Conservation (phyloP, 2,113 vertebrate genomes). For the Campylomormyrus numenius region DNA sequence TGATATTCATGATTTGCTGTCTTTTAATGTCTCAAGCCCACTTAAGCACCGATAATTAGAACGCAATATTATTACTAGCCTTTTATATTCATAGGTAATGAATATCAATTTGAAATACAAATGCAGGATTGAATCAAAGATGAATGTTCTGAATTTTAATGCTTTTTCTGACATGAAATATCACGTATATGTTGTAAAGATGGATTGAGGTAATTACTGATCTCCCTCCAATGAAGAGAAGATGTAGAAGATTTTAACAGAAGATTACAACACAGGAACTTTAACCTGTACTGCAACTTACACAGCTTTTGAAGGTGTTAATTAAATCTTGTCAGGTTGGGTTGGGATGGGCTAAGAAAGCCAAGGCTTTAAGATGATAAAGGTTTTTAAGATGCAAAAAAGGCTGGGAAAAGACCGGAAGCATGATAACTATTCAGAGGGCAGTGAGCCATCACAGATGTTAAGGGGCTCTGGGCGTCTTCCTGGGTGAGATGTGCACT, state of each 20-base stretch:
- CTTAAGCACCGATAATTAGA: slow-evolving; percentile 20
- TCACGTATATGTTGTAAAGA: not conserved
- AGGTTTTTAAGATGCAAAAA: not conserved
- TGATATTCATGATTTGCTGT: slow-evolving; percentile 19
- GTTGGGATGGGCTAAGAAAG: not conserved
- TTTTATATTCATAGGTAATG: slow-evolving; percentile 16
- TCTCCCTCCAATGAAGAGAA: not conserved
- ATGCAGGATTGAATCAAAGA: slow-evolving; percentile 5
- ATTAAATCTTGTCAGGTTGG: not conserved
- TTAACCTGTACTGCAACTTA: not conserved
- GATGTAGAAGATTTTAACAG: not conserved
- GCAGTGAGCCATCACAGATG: not conserved
- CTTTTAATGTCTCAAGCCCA: slow-evolving; percentile 19
- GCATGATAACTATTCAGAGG: not conserved
- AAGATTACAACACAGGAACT: slow-evolving; percentile 9
- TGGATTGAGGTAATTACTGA: slow-evolving; percentile 15
- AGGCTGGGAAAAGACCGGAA: not conserved
- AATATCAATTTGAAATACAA: slow-evolving; percentile 24
- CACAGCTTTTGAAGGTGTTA: not conserved
- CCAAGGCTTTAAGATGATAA: not conserved
- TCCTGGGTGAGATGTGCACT: not conserved
- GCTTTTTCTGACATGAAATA: slow-evolving; percentile 8
- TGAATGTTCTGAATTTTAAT: slow-evolving; percentile 19
- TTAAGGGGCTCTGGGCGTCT: not conserved
- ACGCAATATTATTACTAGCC: slow-evolving; percentile 15